These are phyloP conservation scores for Lepus timidus DNA, from an alignment of 2,113 vertebrate species.

Conservation along the genomic window DNA sequence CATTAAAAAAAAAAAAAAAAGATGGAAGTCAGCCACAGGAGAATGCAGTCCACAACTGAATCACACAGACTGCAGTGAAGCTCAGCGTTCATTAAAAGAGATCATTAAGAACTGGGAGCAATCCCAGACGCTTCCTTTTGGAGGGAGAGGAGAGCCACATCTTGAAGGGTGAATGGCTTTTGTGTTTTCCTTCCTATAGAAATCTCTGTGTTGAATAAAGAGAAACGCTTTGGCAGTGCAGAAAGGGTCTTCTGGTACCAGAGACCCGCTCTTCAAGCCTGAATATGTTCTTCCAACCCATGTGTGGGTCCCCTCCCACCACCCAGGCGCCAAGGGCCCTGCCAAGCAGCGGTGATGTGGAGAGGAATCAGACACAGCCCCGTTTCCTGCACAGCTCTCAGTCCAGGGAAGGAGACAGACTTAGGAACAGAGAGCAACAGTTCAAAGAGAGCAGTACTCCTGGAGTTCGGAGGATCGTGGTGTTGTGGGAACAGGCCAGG, in stretches of 20 bases:
- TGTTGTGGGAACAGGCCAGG: not conserved
- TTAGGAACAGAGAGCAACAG: not conserved
- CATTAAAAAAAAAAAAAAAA: not conserved
- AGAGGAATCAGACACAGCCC: not conserved
- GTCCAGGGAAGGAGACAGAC: not conserved
- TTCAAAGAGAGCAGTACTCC: not conserved
- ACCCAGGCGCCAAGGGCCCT: not conserved
- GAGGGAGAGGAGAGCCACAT: slow-evolving; percentile 41
- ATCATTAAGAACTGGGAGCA: not conserved
- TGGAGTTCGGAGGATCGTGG: not conserved
- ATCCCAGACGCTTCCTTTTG: slow-evolving; percentile 51
- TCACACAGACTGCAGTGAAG: slow-evolving; percentile 15
- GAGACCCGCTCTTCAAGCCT: not conserved
- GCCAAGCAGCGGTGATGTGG: not conserved
- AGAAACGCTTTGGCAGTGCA: not conserved
- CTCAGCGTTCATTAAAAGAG: slow-evolving; percentile 39
- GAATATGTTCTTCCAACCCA: not conserved
- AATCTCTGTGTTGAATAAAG: slow-evolving; percentile 39
- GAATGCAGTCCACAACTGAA: slow-evolving; percentile 8
- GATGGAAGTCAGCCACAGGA: not conserved
- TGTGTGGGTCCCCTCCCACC: not conserved
- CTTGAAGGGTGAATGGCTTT: slow-evolving; percentile 63
- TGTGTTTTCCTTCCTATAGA: slow-evolving; percentile 57
- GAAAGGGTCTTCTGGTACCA: slow-evolving; percentile 36
- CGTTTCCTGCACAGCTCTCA: not conserved